Conservation (phyloP, 2,888 invertebrate genomes). For the Mesorhabditis spiculigera region DNA sequence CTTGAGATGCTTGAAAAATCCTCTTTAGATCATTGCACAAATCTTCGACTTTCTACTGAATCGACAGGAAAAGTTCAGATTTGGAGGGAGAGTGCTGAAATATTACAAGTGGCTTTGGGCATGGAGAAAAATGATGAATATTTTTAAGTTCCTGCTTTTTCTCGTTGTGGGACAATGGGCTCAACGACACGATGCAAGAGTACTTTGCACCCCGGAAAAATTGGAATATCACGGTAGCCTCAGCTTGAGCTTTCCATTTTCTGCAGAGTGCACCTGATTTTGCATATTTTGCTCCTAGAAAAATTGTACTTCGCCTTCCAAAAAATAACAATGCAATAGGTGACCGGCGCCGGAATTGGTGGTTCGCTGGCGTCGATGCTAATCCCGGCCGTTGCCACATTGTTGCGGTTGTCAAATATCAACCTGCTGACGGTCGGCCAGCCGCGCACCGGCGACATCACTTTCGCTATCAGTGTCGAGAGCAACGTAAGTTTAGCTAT, state of each 20-base stretch:
- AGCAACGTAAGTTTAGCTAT: background rate
- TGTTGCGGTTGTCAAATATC: background rate
- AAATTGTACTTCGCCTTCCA: too few relatives aligned
- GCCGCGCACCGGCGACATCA: background rate
- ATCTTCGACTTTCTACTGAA: background rate
- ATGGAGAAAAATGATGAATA: background rate
- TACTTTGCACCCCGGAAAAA: too few relatives aligned
- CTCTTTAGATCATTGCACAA: background rate
- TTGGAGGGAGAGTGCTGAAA: slow-evolving; percentile 2
- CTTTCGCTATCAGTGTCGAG: background rate
- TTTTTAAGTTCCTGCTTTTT: slow-evolving; percentile 1
- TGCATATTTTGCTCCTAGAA: too few relatives aligned
- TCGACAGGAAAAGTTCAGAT: background rate
- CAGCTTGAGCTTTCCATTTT: too few relatives aligned
- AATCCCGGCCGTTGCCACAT: background rate
- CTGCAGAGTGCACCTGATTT: too few relatives aligned
- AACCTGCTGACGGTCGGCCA: background rate
- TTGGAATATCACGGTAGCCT: too few relatives aligned
- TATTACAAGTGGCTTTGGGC: background rate
- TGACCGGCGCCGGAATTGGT: background rate
- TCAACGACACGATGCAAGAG: background rate
- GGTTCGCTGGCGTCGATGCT: background rate
- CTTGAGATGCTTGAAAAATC: background rate
- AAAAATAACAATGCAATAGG: background rate
- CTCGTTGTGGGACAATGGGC: background rate